Evolutionary conservation across 2,888 invertebrate species (phyloP).

Genomic region (Xestobium rufovillosum): DNA sequence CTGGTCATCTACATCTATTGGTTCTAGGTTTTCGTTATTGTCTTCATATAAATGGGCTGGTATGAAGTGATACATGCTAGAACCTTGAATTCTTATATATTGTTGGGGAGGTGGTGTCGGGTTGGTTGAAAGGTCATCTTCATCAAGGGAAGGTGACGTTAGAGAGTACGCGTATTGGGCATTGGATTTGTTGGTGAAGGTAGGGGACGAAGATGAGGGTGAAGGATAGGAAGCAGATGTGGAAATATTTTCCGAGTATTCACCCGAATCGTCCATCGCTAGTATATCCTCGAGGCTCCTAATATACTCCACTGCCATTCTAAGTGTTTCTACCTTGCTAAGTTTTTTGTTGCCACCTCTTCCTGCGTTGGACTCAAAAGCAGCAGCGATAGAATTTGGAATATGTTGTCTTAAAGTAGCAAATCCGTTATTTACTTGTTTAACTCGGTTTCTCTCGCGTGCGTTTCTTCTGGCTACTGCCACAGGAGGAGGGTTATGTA

Average conservation of each 20-base stretch:
- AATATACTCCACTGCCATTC: conserved; percentile 88
- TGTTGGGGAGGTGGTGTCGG: conserved; percentile 48
- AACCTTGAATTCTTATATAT: conserved; percentile 52
- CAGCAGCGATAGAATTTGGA: conserved; percentile 70
- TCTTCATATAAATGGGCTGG: conserved; percentile 54
- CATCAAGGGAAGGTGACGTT: conserved; percentile 47
- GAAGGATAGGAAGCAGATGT: conserved; percentile 22
- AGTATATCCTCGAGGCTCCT: conserved; percentile 69
- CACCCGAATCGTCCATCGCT: conserved; percentile 53
- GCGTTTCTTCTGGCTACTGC: conserved; percentile 86
- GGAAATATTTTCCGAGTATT: conserved; percentile 15
- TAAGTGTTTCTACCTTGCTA: conserved; percentile 80
- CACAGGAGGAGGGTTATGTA: conserved; percentile 57
- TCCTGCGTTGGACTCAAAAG: conserved; percentile 57
- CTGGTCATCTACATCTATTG: conserved; percentile 41
- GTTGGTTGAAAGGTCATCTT: conserved; percentile 43
- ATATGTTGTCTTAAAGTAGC: conserved; percentile 81
- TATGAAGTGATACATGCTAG: conserved; percentile 55
- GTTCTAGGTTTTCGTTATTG: conserved; percentile 50
- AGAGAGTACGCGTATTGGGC: conserved; percentile 31
- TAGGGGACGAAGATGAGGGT: conserved; percentile 48
- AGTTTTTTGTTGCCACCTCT: conserved; percentile 67
- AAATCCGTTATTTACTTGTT: conserved; percentile 88
- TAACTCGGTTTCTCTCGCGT: conserved; percentile 85
- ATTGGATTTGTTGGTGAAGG: conserved; percentile 35